Base-by-base conservation (phyloP, 1,140 invertebrate genomes). In the Popillia japonica region DNA sequence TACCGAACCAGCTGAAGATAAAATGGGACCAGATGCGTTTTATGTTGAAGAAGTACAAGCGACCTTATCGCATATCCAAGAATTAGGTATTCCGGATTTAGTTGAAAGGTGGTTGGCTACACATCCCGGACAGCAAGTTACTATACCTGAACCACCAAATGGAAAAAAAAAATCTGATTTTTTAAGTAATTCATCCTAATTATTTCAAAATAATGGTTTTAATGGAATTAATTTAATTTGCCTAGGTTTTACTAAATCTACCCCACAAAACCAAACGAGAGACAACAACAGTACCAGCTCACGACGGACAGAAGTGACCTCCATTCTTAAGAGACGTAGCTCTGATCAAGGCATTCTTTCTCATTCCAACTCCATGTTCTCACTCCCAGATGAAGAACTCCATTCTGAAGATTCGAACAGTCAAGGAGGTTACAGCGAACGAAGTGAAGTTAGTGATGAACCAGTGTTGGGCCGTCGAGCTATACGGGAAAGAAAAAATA, bases 41-140 rank as follows among this genome's bases (percentile, higher is more conserved):
- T 92, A 91, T 78, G 90, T 93, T 0, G 91, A 93, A 86, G 91
- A 93, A 86, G 92, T 91, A n/a, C 90, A 92, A 83, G 92, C 92
- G 74, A 93, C 92, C 2, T 83, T 93, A 2, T 88, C 90, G 44
- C 91, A 93, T 82, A 88, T 93, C n/a, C 89, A 91, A 80, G 90
- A 91, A 82, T 88, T 92, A 72, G 92, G 92, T 34, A 88, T 93
- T 6, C 87, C 91, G 48, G 88, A 88, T 17, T 79, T 93, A 11
- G 90, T 90, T 11, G 88, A 89, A 55, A 91, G 92, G 79, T 92
- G 91, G 90, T 88, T 91, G 61, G 80, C 86, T 6, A 87, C 89
- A 0, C 91, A 91, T 83, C 88, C 90, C 3, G 88, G 88, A 27
- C 89, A 88, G 2, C 89, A 89, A 85, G 81, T 86, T 0, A 80